Base-by-base conservation (phyloP, 2,113 vertebrate genomes). In the Epinephelus cyanopodus region DNA sequence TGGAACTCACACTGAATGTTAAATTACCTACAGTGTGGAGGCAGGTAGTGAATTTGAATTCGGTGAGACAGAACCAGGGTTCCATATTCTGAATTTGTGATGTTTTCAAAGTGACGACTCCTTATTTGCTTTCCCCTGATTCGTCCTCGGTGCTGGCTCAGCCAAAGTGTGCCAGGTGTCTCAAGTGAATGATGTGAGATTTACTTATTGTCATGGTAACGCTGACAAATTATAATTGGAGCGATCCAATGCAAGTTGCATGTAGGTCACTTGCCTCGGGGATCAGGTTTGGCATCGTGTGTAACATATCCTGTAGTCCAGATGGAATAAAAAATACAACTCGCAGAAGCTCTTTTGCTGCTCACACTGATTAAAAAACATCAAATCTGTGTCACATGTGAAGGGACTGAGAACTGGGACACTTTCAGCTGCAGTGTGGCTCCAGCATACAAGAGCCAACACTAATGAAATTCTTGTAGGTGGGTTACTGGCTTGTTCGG, bases 381-480 rank as follows among this genome's bases (percentile, higher is more conserved):
- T 74, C 68, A 67, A 45, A 90, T 84, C 52, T 84, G 39, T 86
- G 84, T 82, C 86, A 84, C 71, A 69, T 86, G 57, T 87, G 74
- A 84, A 9, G 74, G 65, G 73, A 81, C 73, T 57, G 75, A 70
- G 76, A 83, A 62, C 50, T 76, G 77, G 77, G 74, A 78, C 57
- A 23, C 47, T 1, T 52, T 79, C 21, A 66, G 53, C 62, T 66
- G 29, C 57, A 48, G 17, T 45, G 33, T 12, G 19, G 72, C 64
- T 76, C 57, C 0, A 33, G 33, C 27, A 48, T 70, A 48, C 23
- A 71, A 63, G 53, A 74, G 73, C n/a, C 42, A 78, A 45, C 29
- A 29, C 47, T 63, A 63, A 68, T 66, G 60, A 61, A 15, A 57
- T 70, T 56, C 74, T 50, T 48, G 77, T 65, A 81, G 77, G 62